Percentiles rank a stretch among this genome's conserved stretches.
Evolutionary conservation across 2,113 vertebrate species (phyloP).

Genomic region (Tachycineta bicolor): DNA sequence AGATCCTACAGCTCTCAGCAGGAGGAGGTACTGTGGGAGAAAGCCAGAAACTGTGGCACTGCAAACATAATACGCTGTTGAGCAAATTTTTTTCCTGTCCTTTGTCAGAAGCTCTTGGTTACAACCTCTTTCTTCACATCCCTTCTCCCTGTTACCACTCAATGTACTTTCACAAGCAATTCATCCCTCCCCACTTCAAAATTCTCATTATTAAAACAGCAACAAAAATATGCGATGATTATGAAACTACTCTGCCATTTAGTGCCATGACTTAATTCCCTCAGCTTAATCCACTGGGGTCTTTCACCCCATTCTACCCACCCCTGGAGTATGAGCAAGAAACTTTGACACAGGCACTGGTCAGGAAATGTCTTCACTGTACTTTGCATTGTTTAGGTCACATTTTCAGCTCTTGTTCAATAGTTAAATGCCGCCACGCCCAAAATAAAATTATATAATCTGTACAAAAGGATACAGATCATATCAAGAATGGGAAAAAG

Average conservation of each 20-base stretch:
- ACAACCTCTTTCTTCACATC: background rate
- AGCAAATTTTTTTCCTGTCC: background rate
- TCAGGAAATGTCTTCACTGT: background rate
- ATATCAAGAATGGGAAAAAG: background rate
- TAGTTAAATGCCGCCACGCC: background rate
- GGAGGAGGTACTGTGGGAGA: background rate
- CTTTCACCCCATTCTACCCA: background rate
- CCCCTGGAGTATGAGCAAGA: background rate
- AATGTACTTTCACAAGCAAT: background rate
- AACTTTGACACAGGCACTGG: background rate
- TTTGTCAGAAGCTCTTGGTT: background rate
- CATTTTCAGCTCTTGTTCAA: background rate
- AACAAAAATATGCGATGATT: background rate
- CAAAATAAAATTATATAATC: background rate
- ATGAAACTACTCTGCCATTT: background rate
- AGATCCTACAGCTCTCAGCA: background rate
- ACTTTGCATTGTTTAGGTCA: background rate
- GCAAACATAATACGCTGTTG: background rate
- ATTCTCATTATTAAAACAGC: background rate
- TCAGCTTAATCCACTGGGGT: fast-evolving
- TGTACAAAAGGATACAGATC: background rate
- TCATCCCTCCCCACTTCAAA: background rate
- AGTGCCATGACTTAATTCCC: background rate
- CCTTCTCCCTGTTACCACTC: background rate
- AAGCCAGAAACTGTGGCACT: background rate